Percentiles rank a stretch among this genome's conserved stretches.
Evolutionary conservation across 2,888 invertebrate species (phyloP).

Genomic region (Melitaea athalia): DNA sequence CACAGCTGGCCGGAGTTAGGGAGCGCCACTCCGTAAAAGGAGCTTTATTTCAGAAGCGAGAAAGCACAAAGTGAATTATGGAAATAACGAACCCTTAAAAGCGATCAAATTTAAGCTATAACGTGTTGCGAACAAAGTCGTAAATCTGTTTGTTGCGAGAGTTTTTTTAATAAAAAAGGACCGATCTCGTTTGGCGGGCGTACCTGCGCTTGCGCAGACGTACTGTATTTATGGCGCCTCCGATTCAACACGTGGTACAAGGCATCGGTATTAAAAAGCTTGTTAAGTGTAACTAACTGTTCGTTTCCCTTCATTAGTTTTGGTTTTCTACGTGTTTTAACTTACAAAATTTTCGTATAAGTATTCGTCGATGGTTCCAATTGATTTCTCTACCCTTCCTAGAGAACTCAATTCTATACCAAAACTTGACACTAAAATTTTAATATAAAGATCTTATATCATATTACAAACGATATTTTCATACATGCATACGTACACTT

Average conservation of each 20-base stretch:
- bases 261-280: slow-evolving; percentile 68
- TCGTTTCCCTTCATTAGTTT: slow-evolving; percentile 69
- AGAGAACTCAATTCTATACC: neutral
- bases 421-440: neutral
- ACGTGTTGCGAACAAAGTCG: slow-evolving; percentile 46
- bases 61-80: slow-evolving; percentile 80
- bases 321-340: slow-evolving; percentile 43
- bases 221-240: slow-evolving; percentile 81
- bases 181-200: slow-evolving; percentile 80
- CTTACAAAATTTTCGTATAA: slow-evolving; percentile 42
- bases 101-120: slow-evolving; percentile 48
- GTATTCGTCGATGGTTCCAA: slow-evolving; percentile 38
- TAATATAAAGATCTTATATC: neutral
- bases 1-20: slow-evolving; percentile 46
- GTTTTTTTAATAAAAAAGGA: slow-evolving; percentile 62
- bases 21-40: slow-evolving; percentile 67
- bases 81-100: slow-evolving; percentile 51
- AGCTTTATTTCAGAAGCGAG: slow-evolving; percentile 80
- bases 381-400: slow-evolving; percentile 25
- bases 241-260: slow-evolving; percentile 69
- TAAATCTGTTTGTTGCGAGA: slow-evolving; percentile 42
- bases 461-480: neutral
- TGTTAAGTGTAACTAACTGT: slow-evolving; percentile 76
- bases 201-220: slow-evolving; percentile 79
- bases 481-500: too few relatives aligned